These are phyloP conservation scores for Tauraco hartlaubi DNA, from an alignment of 2,797 vertebrate genomes.

Conservation along the genomic window DNA sequence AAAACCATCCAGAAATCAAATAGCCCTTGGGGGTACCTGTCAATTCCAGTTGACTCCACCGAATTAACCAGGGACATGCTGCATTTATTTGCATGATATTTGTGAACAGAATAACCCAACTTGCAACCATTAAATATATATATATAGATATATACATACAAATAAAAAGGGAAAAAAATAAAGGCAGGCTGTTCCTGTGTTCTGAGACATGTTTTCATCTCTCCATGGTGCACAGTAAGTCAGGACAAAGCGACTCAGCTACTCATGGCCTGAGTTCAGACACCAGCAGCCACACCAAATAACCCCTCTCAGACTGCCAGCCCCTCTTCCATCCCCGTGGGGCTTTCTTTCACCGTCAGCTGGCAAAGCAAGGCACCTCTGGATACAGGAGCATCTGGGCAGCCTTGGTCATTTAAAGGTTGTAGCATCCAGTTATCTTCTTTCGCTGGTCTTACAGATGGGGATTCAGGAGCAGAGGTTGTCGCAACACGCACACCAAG, in stretches of 20 bases:
- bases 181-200: not conserved
- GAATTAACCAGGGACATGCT: not conserved
- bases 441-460: not conserved
- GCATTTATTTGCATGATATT: not conserved
- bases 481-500: not conserved
- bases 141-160: not conserved
- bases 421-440: not conserved
- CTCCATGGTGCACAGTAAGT: accelerated
- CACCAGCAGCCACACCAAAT: not conserved
- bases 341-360: not conserved
- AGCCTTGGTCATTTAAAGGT: not conserved
- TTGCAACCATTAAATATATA: not conserved
- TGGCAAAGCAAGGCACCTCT: not conserved
- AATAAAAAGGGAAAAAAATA: not conserved
- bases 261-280: not conserved
- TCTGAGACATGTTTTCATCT: not conserved
- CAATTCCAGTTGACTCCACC: not conserved
- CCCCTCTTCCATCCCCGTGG: not conserved
- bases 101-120: not conserved
- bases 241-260: not conserved
- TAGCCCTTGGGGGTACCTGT: not conserved
- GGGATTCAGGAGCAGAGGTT: not conserved
- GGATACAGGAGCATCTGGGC: not conserved
- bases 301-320: not conserved
- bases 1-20: constrained; percentile 16